Conservation (phyloP, 2,113 vertebrate genomes). For the Anarhynchus alexandrinus region DNA sequence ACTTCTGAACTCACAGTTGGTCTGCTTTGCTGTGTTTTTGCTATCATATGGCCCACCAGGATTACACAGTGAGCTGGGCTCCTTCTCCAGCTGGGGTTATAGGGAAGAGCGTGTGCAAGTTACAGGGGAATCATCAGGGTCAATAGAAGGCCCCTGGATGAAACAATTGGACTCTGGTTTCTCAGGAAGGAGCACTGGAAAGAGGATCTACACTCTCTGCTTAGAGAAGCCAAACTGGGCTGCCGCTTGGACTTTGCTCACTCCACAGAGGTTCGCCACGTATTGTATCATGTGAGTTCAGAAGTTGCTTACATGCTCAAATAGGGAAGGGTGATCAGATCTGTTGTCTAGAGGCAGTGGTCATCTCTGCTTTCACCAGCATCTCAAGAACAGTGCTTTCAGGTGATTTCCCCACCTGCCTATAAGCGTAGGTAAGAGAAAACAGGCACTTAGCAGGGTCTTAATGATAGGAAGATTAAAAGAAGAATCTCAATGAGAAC, state of each 20-base stretch:
- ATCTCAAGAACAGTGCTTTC: neutral
- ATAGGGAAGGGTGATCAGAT: neutral
- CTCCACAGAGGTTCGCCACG: neutral
- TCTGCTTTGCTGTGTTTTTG: neutral
- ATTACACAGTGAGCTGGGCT: neutral
- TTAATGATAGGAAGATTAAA: neutral
- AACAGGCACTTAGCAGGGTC: neutral
- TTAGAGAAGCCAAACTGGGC: neutral
- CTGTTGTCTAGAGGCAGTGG: neutral
- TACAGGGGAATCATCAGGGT: neutral
- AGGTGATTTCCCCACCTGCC: neutral
- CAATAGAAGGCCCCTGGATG: neutral
- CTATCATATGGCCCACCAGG: neutral
- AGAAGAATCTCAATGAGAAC: neutral
- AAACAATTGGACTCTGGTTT: neutral
- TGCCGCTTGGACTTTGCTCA: neutral
- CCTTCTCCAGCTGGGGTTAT: neutral
- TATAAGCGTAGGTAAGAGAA: neutral
- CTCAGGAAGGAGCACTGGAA: neutral
- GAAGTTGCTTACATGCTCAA: neutral
- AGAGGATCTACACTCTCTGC: neutral
- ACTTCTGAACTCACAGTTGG: neutral
- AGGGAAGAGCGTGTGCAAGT: neutral
- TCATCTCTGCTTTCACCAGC: neutral
- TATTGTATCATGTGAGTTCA: neutral